Base-by-base conservation (phyloP, 2,888 invertebrate species). In the Dynastes grantii region DNA sequence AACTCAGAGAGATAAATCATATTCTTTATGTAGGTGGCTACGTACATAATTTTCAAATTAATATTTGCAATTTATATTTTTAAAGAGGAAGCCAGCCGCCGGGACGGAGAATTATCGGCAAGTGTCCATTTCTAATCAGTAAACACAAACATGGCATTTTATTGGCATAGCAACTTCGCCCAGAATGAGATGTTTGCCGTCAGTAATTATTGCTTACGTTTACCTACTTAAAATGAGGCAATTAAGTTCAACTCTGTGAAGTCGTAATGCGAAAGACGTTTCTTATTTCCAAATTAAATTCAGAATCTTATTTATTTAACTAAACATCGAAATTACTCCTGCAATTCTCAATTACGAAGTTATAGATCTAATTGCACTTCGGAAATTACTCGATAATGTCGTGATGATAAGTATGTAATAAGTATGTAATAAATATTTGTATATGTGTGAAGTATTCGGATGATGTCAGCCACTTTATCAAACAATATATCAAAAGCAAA, bases 161-260 rank as follows among this genome's bases (percentile, higher is more conserved):
- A 40, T 58, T 73, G 22, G 73, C 40, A 40, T 58, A 32, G 40
- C 22, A 29, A 53, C 9, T 58, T 58, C 67, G 29, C 55, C 16
- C 76, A 65, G 53, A 76, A 65, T 67, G 53, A 76, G 55, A 67
- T 76, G 55, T 76, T 76, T 76, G 65, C 76, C 11, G 65, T 76
- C 67, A 40, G 65, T 65, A 76, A 76, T 76, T 51, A 76, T 67
- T 67, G 40, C 65, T 76, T 76, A 65, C 76, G 63, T 76, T 76
- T 76, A 76, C 67, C 45, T 67, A 67, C 76, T 76, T 76, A 55
- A 76, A 76, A 53, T 32, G 76, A 76, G 45, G 65, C 76, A 76
- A 76, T 76, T 76, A 76, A 58, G 76, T 51, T 73, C 58, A 73
- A 16, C 58, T 73, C 40, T 73, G 73, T 37, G 58, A 73, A 73